Percentiles rank a stretch among this genome's conserved stretches.
These are phyloP conservation scores for Gari tellinella DNA, from an alignment of 2,888 invertebrate genomes.

Conservation along the genomic window DNA sequence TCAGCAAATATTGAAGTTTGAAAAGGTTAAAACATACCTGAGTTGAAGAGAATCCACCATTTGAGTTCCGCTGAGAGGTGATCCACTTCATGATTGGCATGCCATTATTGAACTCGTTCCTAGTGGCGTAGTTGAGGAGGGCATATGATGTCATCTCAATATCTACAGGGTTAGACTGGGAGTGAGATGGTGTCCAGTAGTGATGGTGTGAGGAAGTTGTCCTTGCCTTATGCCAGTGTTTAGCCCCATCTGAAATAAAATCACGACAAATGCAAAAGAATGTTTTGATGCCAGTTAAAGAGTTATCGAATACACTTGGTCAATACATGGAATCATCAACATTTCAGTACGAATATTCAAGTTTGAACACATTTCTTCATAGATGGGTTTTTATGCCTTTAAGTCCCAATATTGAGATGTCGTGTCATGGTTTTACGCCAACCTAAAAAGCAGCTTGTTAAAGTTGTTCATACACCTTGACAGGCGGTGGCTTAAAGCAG, in stretches of 20 bases:
- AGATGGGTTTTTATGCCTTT: too few relatives aligned
- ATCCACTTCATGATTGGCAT: conserved; percentile 82
- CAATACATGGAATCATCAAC: not conserved
- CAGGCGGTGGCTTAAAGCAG: too few relatives aligned
- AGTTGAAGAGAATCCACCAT: conserved; percentile 83
- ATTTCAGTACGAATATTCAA: too few relatives aligned
- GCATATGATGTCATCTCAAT: conserved; percentile 84
- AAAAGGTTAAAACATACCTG: too few relatives aligned
- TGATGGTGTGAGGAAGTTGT: conserved; percentile 50
- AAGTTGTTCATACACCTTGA: too few relatives aligned
- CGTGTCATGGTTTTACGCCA: too few relatives aligned
- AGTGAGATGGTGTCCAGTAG: conserved; percentile 68
- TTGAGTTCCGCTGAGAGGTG: conserved; percentile 78
- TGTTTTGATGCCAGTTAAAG: not conserved
- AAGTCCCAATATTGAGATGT: too few relatives aligned
- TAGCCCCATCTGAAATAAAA: conserved; percentile 69
- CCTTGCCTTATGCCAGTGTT: conserved; percentile 77
- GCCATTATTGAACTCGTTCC: conserved; percentile 68
- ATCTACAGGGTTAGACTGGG: conserved; percentile 74
- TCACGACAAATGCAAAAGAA: too few relatives aligned
- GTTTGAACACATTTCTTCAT: too few relatives aligned
- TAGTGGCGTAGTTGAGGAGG: conserved; percentile 76
- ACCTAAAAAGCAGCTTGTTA: too few relatives aligned
- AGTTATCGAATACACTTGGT: not conserved
- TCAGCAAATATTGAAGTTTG: too few relatives aligned